Base-by-base conservation (phyloP, 2,113 vertebrate genomes). In the Brachypodius melanocephalos region DNA sequence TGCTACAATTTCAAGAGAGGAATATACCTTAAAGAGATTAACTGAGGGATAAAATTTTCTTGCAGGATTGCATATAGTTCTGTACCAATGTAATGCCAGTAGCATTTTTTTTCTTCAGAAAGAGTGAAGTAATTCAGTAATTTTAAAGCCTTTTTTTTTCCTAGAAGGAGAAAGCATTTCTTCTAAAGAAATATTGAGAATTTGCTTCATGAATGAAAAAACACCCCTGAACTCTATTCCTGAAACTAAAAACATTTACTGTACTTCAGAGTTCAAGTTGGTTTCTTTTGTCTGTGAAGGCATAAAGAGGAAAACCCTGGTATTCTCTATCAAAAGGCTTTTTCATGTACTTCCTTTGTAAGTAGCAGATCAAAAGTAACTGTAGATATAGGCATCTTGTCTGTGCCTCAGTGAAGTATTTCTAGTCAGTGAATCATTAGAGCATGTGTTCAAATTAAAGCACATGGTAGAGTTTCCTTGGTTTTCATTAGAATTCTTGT, bases 321-420 rank as follows among this genome's bases (percentile, higher is more conserved):
- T 67, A 61, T 85, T 89, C 46, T 42, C 42, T 83, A 16, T 93
- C 88, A 86, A 93, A 96, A 93, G 90, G 68, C 85, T 91, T 96
- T 90, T 95, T 95, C 75, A 80, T 77, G 31, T 74, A 26, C 51
- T 85, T 80, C 28, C 48, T 93, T 95, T 96, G 93, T 94, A 80
- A 94, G 52, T 16, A 83, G 49, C 31, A n/a, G 63, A 94, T 93
- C 93, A 96, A 93, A 96, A 89, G 95, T 95, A 97, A 94, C 75
- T 2, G 89, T 95, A 96, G 91, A 94, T 96, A 89, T 82, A 88
- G 59, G 46, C 43, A 89, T 62, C 63, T 63, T 67, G 63, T 66
- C 66, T 89, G 45, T 90, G 46, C 67, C 55, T 85, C 71, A 38
- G 66, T 81, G 29, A 82, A 67, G 59, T 58, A 48, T 71, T 90